Evolutionary conservation across 2,888 invertebrate species (phyloP), one percentile per base, ranked within the genome.

Genomic region (Pharmacophagus antenor): DNA sequence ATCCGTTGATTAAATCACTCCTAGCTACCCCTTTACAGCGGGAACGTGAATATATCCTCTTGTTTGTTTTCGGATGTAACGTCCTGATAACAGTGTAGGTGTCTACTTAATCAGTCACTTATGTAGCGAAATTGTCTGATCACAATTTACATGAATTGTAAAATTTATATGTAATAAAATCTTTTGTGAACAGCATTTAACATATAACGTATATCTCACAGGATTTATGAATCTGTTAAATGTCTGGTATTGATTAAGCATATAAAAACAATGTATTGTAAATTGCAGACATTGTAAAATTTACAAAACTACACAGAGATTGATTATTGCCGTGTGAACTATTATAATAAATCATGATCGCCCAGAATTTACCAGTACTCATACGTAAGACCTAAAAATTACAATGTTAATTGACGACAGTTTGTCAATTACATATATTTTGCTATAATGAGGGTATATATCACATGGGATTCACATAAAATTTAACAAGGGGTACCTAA

Each of bases 1-100:
- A 88, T 88, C 87, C 77, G 77, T 72, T 82, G 80, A 87, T 87
- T 83, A 85, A 84, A 88, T 87, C 86, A 80, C 74, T 74, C 68
- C 70, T 73, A 77, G 82, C 84, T 85, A 86, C 86, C 88, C 86
- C 82, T 87, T 85, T 84, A 85, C 80, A 68, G 74, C 68, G 63
- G 57, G 62, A 68, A 68, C 72, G 69, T 72, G 75, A 76, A 77
- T 77, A 79, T 80, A 71, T 74, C 67, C 74, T 73, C 70, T 74
- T 84, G 74, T 80, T 81, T 84, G 77, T 83, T 81, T 82, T 79
- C 65, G 67, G 68, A 75, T 70, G 41, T 69, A 68, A 66, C 65
- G 62, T 63, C 66, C 63, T 73, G 84, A 85, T 83, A 73, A 64
- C 62, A 77, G 27, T 44, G 54, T 65, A 63, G 61, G 65, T 64